These are phyloP conservation scores for Bagarius yarrelli DNA, from an alignment of 2,113 vertebrate species.

Conservation along the genomic window DNA sequence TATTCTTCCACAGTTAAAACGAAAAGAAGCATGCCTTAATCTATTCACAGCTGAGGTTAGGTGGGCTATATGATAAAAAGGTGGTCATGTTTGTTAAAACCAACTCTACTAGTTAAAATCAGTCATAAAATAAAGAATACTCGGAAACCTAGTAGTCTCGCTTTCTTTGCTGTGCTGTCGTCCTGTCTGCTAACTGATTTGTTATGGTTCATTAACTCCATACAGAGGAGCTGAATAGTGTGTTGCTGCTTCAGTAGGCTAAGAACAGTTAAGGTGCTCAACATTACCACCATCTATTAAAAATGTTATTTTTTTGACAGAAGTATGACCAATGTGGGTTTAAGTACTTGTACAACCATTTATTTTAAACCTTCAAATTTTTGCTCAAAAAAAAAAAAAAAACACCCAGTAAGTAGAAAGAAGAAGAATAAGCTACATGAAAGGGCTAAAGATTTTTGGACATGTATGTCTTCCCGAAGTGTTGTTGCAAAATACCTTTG, in stretches of 20 bases:
- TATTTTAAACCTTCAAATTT: too few relatives aligned
- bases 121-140: neutral
- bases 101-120: neutral
- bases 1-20: neutral
- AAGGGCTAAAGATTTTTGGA: too few relatives aligned
- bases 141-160: neutral
- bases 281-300: neutral
- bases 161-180: constrained; percentile 35
- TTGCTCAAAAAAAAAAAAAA: too few relatives aligned
- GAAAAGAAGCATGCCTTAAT: neutral
- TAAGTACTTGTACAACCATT: too few relatives aligned
- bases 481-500: too few relatives aligned
- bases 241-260: neutral
- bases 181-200: constrained; percentile 57
- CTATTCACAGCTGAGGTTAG: neutral
- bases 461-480: too few relatives aligned
- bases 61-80: neutral
- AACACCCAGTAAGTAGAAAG: too few relatives aligned
- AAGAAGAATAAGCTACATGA: too few relatives aligned
- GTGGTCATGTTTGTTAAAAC: neutral
- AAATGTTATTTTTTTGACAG: neutral
- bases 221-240: neutral
- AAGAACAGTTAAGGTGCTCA: neutral
- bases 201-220: constrained; percentile 48
- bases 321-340: too few relatives aligned